phyloP scores from a whole-genome alignment of 2,888 invertebrate genomes.

The Harmothoe impar region DNA sequence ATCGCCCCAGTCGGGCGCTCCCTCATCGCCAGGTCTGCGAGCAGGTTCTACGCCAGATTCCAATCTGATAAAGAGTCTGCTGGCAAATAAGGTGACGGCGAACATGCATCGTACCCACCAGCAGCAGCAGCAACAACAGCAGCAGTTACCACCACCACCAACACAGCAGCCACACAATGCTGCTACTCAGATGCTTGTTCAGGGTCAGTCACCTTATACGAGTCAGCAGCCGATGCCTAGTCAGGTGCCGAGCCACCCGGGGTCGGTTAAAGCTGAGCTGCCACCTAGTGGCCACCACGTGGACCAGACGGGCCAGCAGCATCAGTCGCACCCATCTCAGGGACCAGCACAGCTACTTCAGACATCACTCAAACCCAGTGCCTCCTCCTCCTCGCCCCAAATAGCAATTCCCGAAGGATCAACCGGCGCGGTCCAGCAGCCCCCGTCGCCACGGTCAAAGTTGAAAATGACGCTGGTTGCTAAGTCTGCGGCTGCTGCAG shows the following conservation, averaged over 20 bases:
- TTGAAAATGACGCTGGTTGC: constrained; percentile 63
- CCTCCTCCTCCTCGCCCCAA: constrained; percentile 66
- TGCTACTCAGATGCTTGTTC: constrained; percentile 64
- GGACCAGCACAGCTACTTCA: constrained; percentile 68
- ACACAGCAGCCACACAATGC: constrained; percentile 54
- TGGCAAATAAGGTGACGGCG: constrained; percentile 90
- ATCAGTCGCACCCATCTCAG: constrained; percentile 54
- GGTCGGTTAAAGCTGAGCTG: constrained; percentile 67
- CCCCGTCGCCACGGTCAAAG: constrained; percentile 66
- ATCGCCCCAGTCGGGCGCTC: background rate
- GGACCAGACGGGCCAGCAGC: constrained; percentile 58
- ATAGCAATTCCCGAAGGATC: constrained; percentile 67
- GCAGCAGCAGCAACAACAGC: constrained; percentile 82
- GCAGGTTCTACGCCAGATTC: constrained; percentile 80
- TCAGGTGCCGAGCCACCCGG: constrained; percentile 63
- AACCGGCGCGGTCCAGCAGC: constrained; percentile 65
- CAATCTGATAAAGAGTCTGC: constrained; percentile 94
- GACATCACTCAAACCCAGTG: constrained; percentile 65
- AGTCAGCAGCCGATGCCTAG: constrained; percentile 68
- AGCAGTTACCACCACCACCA: constrained; percentile 61
- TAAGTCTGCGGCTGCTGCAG: constrained; percentile 67
- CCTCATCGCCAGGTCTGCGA: constrained; percentile 48
- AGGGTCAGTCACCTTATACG: constrained; percentile 67
- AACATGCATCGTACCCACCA: constrained; percentile 70
- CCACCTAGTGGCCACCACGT: constrained; percentile 69